These are phyloP conservation scores for Nomada fabriciana DNA, from an alignment of 2,888 invertebrate species.

Conservation along the genomic window DNA sequence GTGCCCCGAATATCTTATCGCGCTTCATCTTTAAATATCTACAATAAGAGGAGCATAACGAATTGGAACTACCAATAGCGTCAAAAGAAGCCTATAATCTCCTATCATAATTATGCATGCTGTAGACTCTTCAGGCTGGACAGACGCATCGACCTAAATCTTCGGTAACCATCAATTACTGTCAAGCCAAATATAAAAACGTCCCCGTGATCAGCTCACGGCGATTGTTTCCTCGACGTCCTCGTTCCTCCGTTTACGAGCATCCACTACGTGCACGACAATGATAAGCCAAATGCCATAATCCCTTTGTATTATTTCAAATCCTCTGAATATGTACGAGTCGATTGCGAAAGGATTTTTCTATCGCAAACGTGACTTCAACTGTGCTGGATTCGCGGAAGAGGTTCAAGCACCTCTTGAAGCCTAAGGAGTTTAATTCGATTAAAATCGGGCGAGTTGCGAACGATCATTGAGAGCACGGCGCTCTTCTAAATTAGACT, in stretches of 20 bases:
- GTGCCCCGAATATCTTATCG: not conserved
- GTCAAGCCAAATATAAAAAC: slow-evolving; percentile 36
- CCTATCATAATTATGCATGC: slow-evolving; percentile 46
- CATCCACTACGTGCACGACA: too few relatives aligned
- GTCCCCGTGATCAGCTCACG: slow-evolving; percentile 35
- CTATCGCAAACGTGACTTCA: too few relatives aligned
- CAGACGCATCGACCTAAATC: slow-evolving; percentile 39
- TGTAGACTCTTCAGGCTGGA: slow-evolving; percentile 2
- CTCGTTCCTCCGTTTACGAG: slow-evolving; percentile 5
- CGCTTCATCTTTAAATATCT: slow-evolving; percentile 15
- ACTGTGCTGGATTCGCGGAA: too few relatives aligned
- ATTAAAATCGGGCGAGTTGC: too few relatives aligned
- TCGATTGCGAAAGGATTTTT: too few relatives aligned
- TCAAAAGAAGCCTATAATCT: slow-evolving; percentile 35
- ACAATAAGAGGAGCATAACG: slow-evolving; percentile 21
- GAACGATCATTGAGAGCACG: too few relatives aligned
- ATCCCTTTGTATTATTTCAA: too few relatives aligned
- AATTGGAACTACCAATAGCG: slow-evolving; percentile 37
- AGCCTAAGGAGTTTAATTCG: too few relatives aligned
- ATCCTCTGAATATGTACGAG: too few relatives aligned
- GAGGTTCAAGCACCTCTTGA: too few relatives aligned
- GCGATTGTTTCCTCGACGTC: slow-evolving; percentile 9
- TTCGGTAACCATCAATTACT: slow-evolving; percentile 41
- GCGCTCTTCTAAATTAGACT: too few relatives aligned
- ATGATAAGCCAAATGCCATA: too few relatives aligned